Evolutionary conservation across 2,113 vertebrate species (phyloP).

Genomic region (human (Homo sapiens)): DNA sequence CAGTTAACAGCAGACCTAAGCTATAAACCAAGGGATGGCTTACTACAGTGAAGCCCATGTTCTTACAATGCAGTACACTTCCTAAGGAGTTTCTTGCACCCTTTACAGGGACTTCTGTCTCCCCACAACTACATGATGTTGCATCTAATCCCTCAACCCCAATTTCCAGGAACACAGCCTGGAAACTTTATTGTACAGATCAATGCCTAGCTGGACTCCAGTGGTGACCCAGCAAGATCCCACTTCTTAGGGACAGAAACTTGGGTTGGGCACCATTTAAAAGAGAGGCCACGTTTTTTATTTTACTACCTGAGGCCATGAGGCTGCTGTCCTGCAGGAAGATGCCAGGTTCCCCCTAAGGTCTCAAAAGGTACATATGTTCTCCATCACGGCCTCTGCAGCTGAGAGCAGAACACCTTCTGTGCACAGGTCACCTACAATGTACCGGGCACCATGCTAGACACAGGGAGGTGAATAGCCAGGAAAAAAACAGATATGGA

Average conservation of each 20-base stretch:
- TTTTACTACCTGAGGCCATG: background rate
- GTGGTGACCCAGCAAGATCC: background rate
- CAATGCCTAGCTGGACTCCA: background rate
- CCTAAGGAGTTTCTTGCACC: background rate
- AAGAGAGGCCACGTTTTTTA: background rate
- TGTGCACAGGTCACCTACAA: background rate
- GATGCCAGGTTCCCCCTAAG: background rate
- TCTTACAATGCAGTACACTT: fast-evolving
- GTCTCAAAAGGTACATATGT: background rate
- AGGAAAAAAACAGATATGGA: background rate
- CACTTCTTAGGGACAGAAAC: background rate
- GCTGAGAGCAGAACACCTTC: background rate
- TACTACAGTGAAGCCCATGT: background rate
- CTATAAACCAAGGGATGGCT: background rate
- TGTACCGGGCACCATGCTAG: background rate
- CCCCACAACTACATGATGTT: background rate
- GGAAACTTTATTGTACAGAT: background rate
- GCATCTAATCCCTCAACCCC: background rate
- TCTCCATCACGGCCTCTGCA: background rate
- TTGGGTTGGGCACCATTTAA: background rate
- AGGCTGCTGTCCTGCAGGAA: background rate
- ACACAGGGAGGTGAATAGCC: background rate
- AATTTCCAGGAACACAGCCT: background rate
- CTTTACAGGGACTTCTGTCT: background rate
- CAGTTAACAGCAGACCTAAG: background rate